Conservation (phyloP, 2,888 invertebrate genomes). For the Leucophenga maculata region DNA sequence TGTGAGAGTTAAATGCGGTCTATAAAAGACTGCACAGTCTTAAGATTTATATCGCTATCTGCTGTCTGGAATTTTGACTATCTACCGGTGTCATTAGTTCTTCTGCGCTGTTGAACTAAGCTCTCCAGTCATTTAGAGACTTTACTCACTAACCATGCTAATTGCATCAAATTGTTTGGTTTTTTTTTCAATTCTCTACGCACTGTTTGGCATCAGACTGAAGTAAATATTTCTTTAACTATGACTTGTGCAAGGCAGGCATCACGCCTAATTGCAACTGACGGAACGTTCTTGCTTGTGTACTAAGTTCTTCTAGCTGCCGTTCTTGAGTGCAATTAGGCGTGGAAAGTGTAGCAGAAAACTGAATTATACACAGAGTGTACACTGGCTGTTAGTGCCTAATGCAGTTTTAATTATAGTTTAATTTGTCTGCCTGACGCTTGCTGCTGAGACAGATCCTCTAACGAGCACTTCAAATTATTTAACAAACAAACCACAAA, state of each 20-base stretch:
- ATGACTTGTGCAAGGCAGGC: constrained; percentile 40
- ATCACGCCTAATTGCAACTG: constrained; percentile 50
- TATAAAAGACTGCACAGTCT: too few relatives aligned
- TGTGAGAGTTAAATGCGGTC: not conserved
- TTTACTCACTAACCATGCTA: constrained; percentile 26
- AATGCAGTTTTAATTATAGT: constrained; percentile 55
- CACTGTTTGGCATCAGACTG: constrained; percentile 35
- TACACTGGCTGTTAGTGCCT: constrained; percentile 19
- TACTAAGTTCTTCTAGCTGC: not conserved
- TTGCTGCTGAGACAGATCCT: too few relatives aligned
- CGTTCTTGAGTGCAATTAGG: constrained; percentile 43
- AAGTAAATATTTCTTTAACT: too few relatives aligned
- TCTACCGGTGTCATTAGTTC: too few relatives aligned
- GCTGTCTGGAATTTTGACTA: too few relatives aligned
- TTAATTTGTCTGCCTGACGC: not conserved
- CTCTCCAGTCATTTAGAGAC: too few relatives aligned
- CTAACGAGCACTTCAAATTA: not conserved
- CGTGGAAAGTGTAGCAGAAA: constrained; percentile 30
- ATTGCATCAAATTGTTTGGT: constrained; percentile 33
- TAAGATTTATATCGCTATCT: too few relatives aligned
- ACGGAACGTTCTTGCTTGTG: not conserved
- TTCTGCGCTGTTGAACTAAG: too few relatives aligned
- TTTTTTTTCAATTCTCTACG: constrained; percentile 36
- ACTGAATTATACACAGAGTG: too few relatives aligned
- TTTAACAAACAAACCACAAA: constrained; percentile 44